Percentiles rank a stretch among this genome's conserved stretches.
Evolutionary conservation across 2,113 vertebrate genomes (phyloP).

Genomic region (Colius striatus): DNA sequence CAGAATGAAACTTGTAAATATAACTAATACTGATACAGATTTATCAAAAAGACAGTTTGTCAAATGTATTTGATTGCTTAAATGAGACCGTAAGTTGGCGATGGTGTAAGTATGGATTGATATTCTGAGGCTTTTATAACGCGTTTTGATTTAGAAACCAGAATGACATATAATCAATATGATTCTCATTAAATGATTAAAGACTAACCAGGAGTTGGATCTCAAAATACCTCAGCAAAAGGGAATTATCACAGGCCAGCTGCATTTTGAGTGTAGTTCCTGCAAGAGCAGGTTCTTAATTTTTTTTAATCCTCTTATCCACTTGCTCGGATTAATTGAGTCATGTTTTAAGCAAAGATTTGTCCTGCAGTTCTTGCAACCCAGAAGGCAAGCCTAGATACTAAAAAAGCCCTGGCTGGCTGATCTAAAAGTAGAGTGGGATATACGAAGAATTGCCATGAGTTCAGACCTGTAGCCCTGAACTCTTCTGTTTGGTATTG

Average conservation of each 20-base stretch:
- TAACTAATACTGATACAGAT: background rate
- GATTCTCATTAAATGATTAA: slow-evolving; percentile 49
- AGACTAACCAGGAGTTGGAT: slow-evolving; percentile 2
- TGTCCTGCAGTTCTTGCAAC: background rate
- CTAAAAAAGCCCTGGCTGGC: background rate
- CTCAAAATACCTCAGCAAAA: slow-evolving; percentile 23
- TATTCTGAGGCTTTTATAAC: slow-evolving; percentile 40
- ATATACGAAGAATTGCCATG: background rate
- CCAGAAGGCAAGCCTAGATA: background rate
- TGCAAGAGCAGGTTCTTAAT: background rate
- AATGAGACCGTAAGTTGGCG: background rate
- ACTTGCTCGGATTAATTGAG: background rate
- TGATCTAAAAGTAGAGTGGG: background rate
- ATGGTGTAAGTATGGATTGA: slow-evolving; percentile 17
- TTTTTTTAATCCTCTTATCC: background rate
- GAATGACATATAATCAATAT: slow-evolving; percentile 47
- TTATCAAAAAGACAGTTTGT: slow-evolving; percentile 18
- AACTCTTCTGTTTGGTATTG: background rate
- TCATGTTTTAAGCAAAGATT: background rate
- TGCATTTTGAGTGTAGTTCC: background rate
- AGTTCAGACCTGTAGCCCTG: background rate
- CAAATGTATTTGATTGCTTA: background rate
- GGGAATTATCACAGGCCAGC: background rate
- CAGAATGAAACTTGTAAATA: background rate
- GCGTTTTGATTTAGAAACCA: slow-evolving; percentile 53